Conservation (phyloP, 2,888 invertebrate genomes). For the Rhabditoides inermis region DNA sequence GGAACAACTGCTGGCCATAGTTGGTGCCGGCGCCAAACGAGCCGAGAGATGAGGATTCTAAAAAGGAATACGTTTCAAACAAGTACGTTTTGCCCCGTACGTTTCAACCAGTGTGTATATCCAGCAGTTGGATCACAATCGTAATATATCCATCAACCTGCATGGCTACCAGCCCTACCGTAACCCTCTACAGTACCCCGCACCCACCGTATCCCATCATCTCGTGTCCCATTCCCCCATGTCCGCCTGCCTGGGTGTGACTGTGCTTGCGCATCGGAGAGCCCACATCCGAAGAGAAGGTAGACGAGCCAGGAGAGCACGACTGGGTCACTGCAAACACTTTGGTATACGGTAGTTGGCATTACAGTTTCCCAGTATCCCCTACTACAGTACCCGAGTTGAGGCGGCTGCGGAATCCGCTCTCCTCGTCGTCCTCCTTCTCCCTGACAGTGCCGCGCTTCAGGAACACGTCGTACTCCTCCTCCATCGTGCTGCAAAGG, state of each 20-base stretch:
- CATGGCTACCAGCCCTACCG: no score
- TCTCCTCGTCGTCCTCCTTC: slow-evolving; percentile 42
- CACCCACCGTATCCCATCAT: no score
- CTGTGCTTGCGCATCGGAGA: slow-evolving; percentile 23
- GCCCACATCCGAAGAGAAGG: slow-evolving; percentile 20
- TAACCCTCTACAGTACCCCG: no score
- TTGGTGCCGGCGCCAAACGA: slow-evolving; percentile 22
- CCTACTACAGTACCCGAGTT: slow-evolving; percentile 14
- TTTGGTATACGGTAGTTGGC: background rate
- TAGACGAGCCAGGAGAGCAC: slow-evolving; percentile 28
- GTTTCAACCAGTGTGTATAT: no score
- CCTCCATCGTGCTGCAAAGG: no score
- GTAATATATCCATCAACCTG: no score
- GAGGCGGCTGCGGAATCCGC: slow-evolving; percentile 39
- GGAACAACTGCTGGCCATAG: slow-evolving; percentile 21
- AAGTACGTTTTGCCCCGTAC: no score
- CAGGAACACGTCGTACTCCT: no score
- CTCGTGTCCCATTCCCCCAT: background rate
- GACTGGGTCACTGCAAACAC: slow-evolving; percentile 25
- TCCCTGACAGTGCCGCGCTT: slow-evolving; percentile 16
- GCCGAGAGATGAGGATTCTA: slow-evolving; percentile 11
- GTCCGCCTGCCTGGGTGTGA: slow-evolving; percentile 1
- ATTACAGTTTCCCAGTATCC: background rate
- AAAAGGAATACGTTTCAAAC: no score
- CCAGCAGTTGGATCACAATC: no score